Conservation (phyloP, 2,113 vertebrate species). For the Dasypus novemcinctus region DNA sequence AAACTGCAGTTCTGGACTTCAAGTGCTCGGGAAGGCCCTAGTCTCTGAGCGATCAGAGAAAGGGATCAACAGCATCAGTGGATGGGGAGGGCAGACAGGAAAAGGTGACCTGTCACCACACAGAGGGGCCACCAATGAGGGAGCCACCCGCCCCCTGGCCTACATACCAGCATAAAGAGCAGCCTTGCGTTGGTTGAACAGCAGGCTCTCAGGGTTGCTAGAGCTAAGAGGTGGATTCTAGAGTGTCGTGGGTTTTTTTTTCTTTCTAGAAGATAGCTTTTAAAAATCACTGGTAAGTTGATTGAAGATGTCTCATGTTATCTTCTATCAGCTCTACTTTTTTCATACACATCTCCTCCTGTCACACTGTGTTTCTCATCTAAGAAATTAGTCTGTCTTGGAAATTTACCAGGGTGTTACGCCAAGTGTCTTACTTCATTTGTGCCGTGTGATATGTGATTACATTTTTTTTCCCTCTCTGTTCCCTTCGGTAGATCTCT, state of each 20-base stretch:
- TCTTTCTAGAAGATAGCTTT: not conserved
- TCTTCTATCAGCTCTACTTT: not conserved
- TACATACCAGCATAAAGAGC: not conserved
- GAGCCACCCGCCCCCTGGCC: not conserved
- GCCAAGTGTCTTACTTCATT: not conserved
- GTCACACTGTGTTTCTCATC: not conserved
- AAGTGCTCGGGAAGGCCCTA: not conserved
- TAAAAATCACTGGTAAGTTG: constrained; percentile 45
- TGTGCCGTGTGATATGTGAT: rapidly evolving
- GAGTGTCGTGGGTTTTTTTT: not conserved
- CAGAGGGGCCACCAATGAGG: constrained; percentile 55
- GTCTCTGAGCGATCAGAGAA: not conserved
- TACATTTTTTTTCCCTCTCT: not conserved
- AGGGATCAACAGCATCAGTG: not conserved
- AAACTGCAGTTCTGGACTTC: not conserved
- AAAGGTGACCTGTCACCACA: not conserved
- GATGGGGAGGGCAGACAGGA: not conserved
- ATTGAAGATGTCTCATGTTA: not conserved
- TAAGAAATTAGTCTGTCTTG: not conserved
- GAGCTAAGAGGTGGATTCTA: not conserved
- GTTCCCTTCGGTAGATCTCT: constrained; percentile 11
- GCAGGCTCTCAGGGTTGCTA: not conserved
- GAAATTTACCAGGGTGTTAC: not conserved
- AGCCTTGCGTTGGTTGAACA: not conserved
- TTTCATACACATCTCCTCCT: not conserved